Evolutionary conservation across 37 sponge, comb jelly and placozoan genomes (phyloP).

Genomic region (Agelas oroides): DNA sequence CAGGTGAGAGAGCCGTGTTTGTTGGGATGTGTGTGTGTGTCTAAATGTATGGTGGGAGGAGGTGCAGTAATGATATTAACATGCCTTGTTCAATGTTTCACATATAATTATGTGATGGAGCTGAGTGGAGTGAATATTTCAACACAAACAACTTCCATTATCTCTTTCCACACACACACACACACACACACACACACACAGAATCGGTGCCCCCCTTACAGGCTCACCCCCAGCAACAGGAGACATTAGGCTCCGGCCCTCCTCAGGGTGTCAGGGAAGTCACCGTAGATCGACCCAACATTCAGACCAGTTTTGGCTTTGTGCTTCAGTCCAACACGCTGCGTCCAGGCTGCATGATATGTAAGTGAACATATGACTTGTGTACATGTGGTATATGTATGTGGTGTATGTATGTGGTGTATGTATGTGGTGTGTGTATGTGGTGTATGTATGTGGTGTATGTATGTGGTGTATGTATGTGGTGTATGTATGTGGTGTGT

Average conservation of each 20-base stretch:
- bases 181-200: conserved; percentile 4
- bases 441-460: no score
- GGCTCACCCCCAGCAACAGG: conserved; percentile 29
- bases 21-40: no score
- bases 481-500: no score
- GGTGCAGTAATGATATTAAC: no score
- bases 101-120: no score
- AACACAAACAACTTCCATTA: neutral
- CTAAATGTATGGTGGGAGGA: no score
- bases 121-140: no score
- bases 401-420: neutral
- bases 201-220: conserved; percentile 30
- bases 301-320: conserved; percentile 89
- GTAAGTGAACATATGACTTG: conserved; percentile 15
- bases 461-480: no score
- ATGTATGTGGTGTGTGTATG: no score
- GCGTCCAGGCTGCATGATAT: conserved; percentile 69
- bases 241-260: conserved; percentile 39
- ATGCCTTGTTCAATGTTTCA: no score
- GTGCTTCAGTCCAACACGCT: conserved; percentile 90
- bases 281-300: conserved; percentile 58
- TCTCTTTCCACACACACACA: neutral
- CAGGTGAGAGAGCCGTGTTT: no score
- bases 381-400: conserved; percentile 3
- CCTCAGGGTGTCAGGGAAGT: conserved; percentile 65